phyloP scores from a whole-genome alignment of 2,113 vertebrate species.

The Osmerus mordax region DNA sequence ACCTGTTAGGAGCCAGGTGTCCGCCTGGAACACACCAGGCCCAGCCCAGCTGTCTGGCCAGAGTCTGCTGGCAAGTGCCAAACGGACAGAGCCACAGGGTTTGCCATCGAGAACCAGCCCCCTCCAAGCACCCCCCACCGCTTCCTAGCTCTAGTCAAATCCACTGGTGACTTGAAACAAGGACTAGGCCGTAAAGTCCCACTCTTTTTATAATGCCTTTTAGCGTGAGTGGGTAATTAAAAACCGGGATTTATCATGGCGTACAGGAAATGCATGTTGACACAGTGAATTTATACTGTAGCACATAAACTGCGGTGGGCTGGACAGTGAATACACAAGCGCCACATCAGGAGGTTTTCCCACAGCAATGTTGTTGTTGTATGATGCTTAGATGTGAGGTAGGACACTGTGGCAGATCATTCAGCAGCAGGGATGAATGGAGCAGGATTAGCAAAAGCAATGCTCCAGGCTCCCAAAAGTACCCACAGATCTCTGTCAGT shows the following conservation, averaged over 20 bases:
- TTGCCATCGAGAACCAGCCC: no score
- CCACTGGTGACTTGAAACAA: not conserved
- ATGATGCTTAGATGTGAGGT: conserved; percentile 58
- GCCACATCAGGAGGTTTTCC: conserved; percentile 51
- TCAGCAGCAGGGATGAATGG: conserved; percentile 57
- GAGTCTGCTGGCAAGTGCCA: no score
- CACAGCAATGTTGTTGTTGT: conserved; percentile 58
- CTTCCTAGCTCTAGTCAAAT: no score
- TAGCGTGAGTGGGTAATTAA: no score
- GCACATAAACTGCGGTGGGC: not conserved
- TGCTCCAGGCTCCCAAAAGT: conserved; percentile 24
- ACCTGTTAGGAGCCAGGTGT: no score
- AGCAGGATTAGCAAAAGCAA: conserved; percentile 60
- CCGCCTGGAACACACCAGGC: no score
- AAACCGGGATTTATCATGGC: no score
- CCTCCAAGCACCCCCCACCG: no score
- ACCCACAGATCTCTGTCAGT: conserved; percentile 31
- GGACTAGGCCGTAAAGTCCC: not conserved
- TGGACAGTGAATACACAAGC: conserved; percentile 15
- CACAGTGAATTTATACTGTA: not conserved
- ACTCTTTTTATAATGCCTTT: not conserved
- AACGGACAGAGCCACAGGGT: no score
- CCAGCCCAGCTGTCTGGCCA: no score
- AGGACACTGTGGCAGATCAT: conserved; percentile 65
- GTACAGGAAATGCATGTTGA: not conserved